Conservation (phyloP, 2,113 vertebrate species). For the Periophthalmodon schlosseri region DNA sequence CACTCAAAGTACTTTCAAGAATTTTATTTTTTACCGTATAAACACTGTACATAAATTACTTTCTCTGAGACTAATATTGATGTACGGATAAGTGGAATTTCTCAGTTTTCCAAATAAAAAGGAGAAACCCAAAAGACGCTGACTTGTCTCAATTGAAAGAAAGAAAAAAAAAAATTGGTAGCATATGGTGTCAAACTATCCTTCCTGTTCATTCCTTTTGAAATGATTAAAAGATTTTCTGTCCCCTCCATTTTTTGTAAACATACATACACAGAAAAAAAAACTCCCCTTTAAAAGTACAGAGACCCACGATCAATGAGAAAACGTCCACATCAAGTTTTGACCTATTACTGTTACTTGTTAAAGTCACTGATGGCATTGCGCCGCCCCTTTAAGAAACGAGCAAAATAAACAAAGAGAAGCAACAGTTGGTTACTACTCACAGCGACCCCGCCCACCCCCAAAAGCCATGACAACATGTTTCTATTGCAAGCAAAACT, state of each 20-base stretch:
- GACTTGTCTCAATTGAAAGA: conserved; percentile 87
- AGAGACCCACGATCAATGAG: conserved; percentile 79
- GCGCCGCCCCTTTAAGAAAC: conserved; percentile 78
- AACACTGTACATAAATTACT: conserved; percentile 99
- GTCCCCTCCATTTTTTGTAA: conserved; percentile 45
- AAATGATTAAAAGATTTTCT: conserved; percentile 52
- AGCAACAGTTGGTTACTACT: conserved; percentile 60
- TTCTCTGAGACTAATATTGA: conserved; percentile 99
- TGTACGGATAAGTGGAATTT: conserved; percentile 97
- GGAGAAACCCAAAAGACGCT: conserved; percentile 86
- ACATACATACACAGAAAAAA: conserved; percentile 61
- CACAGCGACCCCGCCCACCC: conserved; percentile 45
- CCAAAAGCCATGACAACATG: conserved; percentile 74
- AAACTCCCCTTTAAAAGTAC: conserved; percentile 59
- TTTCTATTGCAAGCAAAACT: conserved; percentile 87
- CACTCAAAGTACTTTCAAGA: conserved; percentile 64
- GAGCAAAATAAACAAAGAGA: conserved; percentile 62
- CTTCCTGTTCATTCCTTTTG: conserved; percentile 54
- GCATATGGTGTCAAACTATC: conserved; percentile 79
- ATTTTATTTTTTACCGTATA: conserved; percentile 96
- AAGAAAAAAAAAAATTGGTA: conserved; percentile 77
- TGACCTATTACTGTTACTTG: conserved; percentile 75
- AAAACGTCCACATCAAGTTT: conserved; percentile 74
- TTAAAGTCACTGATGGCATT: conserved; percentile 83
- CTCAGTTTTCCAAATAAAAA: conserved; percentile 86